Conservation (phyloP, 2,888 invertebrate species). For the Acleris sparsana region DNA sequence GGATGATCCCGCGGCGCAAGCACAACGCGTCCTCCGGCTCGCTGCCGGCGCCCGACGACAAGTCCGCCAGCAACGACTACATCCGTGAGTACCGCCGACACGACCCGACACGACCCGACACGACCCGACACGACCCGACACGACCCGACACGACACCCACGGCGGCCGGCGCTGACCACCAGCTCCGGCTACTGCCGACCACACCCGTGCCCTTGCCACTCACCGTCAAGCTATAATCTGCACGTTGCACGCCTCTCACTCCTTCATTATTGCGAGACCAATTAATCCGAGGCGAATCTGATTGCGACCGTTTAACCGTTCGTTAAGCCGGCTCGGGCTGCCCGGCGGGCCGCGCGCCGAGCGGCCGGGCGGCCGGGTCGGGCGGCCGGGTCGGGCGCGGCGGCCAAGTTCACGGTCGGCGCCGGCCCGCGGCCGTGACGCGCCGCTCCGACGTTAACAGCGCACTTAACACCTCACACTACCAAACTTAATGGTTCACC, state of each 20-base stretch:
- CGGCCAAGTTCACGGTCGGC: background rate
- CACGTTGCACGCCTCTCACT: background rate
- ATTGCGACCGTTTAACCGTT: no score
- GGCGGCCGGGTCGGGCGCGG: background rate
- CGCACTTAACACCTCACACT: no score
- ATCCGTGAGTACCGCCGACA: conserved; percentile 63
- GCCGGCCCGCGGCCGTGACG: no score
- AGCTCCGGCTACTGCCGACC: conserved; percentile 67
- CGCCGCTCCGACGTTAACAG: no score
- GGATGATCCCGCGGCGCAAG: conserved; percentile 78
- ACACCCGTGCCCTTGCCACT: background rate
- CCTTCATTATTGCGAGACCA: background rate
- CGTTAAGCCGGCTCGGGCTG: no score
- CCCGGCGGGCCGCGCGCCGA: background rate
- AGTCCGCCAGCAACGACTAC: conserved; percentile 79
- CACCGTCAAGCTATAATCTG: background rate
- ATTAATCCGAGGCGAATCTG: no score
- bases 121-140: no score
- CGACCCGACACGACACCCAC: no score
- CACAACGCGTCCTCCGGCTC: conserved; percentile 78
- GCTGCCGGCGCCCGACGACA: conserved; percentile 75
- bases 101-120: background rate
- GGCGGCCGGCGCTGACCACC: conserved; percentile 72
- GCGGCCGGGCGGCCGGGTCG: no score
- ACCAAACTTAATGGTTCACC: no score